These are phyloP conservation scores for Lamellibrachia satsuma DNA, from an alignment of 2,888 invertebrate species.

Conservation along the genomic window DNA sequence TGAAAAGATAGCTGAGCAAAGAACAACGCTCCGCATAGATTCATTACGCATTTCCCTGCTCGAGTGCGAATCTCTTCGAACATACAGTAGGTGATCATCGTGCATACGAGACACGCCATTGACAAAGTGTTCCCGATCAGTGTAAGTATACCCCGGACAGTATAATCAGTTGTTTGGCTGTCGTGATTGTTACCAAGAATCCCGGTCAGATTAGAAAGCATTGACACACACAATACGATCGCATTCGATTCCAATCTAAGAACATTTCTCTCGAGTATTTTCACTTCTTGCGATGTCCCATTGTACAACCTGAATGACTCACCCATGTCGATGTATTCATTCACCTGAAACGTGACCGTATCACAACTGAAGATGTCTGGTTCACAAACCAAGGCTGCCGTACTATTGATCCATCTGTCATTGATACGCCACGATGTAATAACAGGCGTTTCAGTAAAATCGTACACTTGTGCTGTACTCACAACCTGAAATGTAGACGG, in stretches of 20 bases:
- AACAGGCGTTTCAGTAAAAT: background rate
- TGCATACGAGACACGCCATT: background rate
- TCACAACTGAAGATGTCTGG: slow-evolving; percentile 1
- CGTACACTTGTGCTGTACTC: background rate
- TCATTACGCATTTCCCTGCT: background rate
- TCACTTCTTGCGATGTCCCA: background rate
- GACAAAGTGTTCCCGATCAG: background rate
- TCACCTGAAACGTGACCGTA: background rate
- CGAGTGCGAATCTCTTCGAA: background rate
- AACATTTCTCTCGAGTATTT: background rate
- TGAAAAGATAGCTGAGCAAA: background rate
- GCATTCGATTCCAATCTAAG: background rate
- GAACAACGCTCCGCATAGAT: background rate
- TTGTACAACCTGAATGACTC: background rate
- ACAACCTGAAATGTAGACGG: background rate
- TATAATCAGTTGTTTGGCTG: background rate
- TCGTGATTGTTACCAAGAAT: background rate
- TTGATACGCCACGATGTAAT: background rate
- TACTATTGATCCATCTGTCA: background rate
- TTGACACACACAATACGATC: background rate
- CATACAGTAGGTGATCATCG: background rate
- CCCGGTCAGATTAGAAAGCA: background rate
- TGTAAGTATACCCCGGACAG: background rate
- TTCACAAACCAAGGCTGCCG: background rate
- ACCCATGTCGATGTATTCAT: background rate